A percentile compares a stretch with the other conserved stretches of the same genome.
Evolutionary conservation across 2,113 vertebrate genomes (phyloP).

Genomic region (Perognathus longimembris): DNA sequence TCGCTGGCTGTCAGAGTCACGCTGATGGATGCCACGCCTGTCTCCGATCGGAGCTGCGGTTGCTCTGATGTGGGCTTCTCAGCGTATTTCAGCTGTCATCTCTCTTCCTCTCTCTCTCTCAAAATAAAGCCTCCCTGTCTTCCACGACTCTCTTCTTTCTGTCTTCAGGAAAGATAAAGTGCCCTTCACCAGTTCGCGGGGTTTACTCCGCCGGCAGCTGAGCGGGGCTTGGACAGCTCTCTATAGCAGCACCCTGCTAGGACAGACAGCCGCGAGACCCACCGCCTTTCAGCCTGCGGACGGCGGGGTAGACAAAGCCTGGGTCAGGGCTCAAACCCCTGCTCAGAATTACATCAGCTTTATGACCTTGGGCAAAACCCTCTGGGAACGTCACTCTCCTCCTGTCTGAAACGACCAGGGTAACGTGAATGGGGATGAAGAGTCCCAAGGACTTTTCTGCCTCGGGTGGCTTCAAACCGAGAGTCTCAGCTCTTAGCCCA

Average conservation of each 20-base stretch:
- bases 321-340: neutral
- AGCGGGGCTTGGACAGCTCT: neutral
- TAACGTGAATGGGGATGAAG: neutral
- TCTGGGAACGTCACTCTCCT: neutral
- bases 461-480: too few species aligned
- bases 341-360: neutral
- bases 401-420: neutral
- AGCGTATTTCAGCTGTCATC: constrained; percentile 59
- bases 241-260: neutral
- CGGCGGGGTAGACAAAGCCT: neutral
- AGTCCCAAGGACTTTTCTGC: too few species aligned
- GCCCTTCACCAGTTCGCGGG: neutral
- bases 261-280: too few species aligned
- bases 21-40: constrained; percentile 51
- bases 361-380: neutral
- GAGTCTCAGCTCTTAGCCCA: too few species aligned
- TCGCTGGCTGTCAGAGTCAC: constrained; percentile 62
- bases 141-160: neutral
- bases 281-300: neutral
- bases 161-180: constrained; percentile 37
- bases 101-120: constrained; percentile 51
- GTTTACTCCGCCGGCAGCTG: neutral
- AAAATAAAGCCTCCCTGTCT: constrained; percentile 6
- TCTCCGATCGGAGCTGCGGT: neutral
- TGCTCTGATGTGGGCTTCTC: constrained; percentile 74